Conservation (phyloP, 2,888 invertebrate species). For the Drosophila meridionalis region DNA sequence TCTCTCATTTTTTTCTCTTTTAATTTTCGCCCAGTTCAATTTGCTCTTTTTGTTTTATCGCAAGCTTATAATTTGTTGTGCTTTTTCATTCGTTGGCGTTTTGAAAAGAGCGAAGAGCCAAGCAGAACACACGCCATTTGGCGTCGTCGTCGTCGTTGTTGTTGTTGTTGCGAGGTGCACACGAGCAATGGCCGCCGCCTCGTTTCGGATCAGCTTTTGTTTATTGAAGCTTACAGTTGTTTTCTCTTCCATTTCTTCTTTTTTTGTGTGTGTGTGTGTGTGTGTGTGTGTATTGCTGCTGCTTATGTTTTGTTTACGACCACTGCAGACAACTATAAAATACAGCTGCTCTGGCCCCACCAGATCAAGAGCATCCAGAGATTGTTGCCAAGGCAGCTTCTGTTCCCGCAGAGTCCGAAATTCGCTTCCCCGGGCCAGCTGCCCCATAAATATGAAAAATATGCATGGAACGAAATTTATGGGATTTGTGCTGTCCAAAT, state of each 20-base stretch:
- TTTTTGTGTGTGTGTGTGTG: not conserved
- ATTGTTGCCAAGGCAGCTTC: slow-evolving; percentile 29
- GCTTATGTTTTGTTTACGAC: slow-evolving; percentile 50
- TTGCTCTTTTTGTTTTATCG: slow-evolving; percentile 71
- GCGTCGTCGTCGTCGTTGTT: slow-evolving; percentile 19
- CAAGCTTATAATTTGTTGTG: slow-evolving; percentile 68
- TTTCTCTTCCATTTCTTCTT: slow-evolving; percentile 2
- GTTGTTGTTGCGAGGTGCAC: slow-evolving; percentile 31
- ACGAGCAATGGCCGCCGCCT: slow-evolving; percentile 32
- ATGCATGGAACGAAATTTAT: slow-evolving; percentile 13
- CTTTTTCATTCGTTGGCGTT: slow-evolving; percentile 35
- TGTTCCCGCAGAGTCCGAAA: slow-evolving; percentile 2
- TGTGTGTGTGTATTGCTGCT: slow-evolving; percentile 10
- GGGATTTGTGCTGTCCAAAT: slow-evolving; percentile 13
- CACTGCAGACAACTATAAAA: slow-evolving; percentile 60
- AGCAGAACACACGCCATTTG: slow-evolving; percentile 24
- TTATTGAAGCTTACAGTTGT: slow-evolving; percentile 50
- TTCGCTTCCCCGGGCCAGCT: slow-evolving; percentile 11
- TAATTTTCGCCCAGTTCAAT: slow-evolving; percentile 71
- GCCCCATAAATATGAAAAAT: slow-evolving; percentile 16
- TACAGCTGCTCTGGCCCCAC: slow-evolving; percentile 37
- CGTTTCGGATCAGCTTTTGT: slow-evolving; percentile 54
- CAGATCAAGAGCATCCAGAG: slow-evolving; percentile 9
- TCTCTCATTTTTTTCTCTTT: slow-evolving; percentile 19
- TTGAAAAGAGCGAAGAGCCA: slow-evolving; percentile 26